Base-by-base conservation (phyloP, 2,797 vertebrate species). In the Pipistrellus kuhlii region DNA sequence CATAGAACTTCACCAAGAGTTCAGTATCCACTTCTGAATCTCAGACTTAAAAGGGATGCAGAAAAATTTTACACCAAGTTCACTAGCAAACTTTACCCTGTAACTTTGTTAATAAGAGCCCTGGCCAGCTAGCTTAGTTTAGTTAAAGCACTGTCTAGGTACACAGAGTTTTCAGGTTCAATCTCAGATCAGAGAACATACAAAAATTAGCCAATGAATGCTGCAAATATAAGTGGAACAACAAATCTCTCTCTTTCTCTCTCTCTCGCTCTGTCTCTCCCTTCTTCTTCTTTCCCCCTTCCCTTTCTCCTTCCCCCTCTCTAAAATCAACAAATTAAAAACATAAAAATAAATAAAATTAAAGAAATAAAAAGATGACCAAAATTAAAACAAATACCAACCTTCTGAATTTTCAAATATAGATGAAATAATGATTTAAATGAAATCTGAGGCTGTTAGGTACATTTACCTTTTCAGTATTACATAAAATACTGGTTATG, bases 381-480 rank as follows among this genome's bases (percentile, higher is more conserved):
- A 53, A 46, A 81, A 88, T 68, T 51, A 17, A 62, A 55, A 66
- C 51, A 51, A 66, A 18, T 12, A 88, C 12, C 32, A 53, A 57
- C 1, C 4, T 82, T 83, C 59, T 41, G 15, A 82, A 38, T 93
- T 75, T 90, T 85, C 27, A 88, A 76, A 15, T 78, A 62, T 11
- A 69, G 92, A 80, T 57, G 32, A 88, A 92, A 69, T 77, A 46
- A 44, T 73, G 18, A 88, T 44, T 93, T 80, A 44, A 71, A 85
- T 83, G 25, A 4, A 77, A 20, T 5, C 32, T 78, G 41, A 88
- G 76, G 87, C 15, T 55, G 11, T 25, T 66, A 25, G 21, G 23
- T 30, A 27, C 71, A 90, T 55, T 41, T 89, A 1, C 46, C 57
- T 85, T 83, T 81, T 6, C 13, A 75, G 30, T 66, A 76, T 91